Evolutionary conservation across 2,888 invertebrate genomes (phyloP).

Genomic region (Epinotia bilunana): DNA sequence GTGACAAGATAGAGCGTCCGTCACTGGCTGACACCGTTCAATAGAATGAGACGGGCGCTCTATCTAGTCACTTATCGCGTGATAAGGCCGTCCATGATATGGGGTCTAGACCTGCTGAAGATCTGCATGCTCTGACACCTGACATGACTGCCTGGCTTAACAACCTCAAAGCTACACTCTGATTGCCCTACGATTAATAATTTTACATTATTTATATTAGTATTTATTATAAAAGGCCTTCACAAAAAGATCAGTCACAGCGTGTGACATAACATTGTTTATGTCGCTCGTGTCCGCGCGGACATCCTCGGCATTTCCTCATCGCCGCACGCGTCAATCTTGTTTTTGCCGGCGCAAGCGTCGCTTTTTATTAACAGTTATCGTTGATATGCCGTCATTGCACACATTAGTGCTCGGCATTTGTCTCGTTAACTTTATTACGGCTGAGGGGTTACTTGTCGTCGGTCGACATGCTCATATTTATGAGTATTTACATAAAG

Average conservation of each 20-base stretch:
- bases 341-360: conserved; percentile 29
- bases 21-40: too few relatives aligned
- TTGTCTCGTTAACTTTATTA: conserved; percentile 15
- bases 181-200: too few relatives aligned
- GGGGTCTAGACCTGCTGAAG: too few relatives aligned
- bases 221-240: background rate
- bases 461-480: background rate
- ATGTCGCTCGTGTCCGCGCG: conserved; percentile 53
- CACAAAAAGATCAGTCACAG: conserved; percentile 11
- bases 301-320: conserved; percentile 70
- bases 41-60: too few relatives aligned
- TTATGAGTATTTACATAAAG: background rate
- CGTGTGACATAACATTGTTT: conserved; percentile 1
- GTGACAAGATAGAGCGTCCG: too few relatives aligned
- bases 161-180: too few relatives aligned
- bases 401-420: background rate
- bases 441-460: background rate
- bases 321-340: conserved; percentile 63
- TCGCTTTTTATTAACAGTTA: conserved; percentile 34
- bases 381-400: conserved; percentile 28
- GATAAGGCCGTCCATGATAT: too few relatives aligned
- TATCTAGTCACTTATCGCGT: too few relatives aligned
- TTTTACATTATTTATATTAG: too few relatives aligned
- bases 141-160: too few relatives aligned
- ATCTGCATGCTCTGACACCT: too few relatives aligned